Conservation (phyloP, 2,113 vertebrate species). For the Hylia prasina region DNA sequence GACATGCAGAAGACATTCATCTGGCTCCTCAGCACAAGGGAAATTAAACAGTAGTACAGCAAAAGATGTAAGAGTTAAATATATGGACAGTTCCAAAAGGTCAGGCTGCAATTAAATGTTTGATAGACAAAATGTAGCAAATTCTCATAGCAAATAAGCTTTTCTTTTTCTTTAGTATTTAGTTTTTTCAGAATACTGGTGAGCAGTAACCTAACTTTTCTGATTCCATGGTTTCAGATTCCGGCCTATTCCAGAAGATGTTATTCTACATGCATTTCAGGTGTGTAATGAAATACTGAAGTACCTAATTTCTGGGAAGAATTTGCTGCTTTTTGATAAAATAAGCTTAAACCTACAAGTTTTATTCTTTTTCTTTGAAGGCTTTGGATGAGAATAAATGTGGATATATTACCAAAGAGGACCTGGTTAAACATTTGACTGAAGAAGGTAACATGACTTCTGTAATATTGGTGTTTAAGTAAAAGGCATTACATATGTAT, state of each 20-base stretch:
- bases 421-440: slow-evolving; percentile 84
- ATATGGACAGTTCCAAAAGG: background rate
- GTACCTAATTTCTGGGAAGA: background rate
- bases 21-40: background rate
- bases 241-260: slow-evolving; percentile 81
- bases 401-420: slow-evolving; percentile 83
- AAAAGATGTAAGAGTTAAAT: background rate
- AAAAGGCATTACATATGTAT: background rate
- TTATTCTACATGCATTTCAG: slow-evolving; percentile 90
- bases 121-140: background rate
- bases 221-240: slow-evolving; percentile 75
- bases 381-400: slow-evolving; percentile 85
- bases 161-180: background rate
- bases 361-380: slow-evolving; percentile 65
- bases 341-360: background rate
- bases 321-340: background rate
- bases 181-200: background rate
- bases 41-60: background rate
- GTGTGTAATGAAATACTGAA: slow-evolving; percentile 64
- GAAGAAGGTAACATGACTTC: slow-evolving; percentile 80
- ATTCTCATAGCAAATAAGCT: background rate
- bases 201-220: background rate
- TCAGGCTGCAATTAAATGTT: background rate
- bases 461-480: background rate
- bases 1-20: background rate